Percentiles rank a stretch among this genome's conserved stretches.
Evolutionary conservation across 2,888 invertebrate genomes (phyloP).

Genomic region (Stenolophus ochropezus): DNA sequence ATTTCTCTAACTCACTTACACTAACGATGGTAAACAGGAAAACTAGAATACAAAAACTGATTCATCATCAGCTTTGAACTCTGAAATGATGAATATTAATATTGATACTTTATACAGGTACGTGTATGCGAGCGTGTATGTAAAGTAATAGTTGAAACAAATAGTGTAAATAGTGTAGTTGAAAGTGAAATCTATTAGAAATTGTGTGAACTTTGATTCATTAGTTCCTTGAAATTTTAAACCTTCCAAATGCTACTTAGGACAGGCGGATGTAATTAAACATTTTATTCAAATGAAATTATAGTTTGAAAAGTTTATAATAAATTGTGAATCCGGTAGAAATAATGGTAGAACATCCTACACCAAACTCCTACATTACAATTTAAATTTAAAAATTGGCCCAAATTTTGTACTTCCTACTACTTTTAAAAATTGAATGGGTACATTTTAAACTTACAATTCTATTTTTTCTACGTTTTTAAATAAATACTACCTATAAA

Average conservation of each 20-base stretch:
- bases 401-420: too few species aligned
- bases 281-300: too few species aligned
- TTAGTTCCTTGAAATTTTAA: background rate
- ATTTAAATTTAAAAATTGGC: too few species aligned
- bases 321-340: too few species aligned
- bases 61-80: background rate
- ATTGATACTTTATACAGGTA: background rate
- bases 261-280: background rate
- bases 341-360: too few species aligned
- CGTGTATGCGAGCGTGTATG: too few species aligned
- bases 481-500: too few species aligned
- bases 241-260: background rate
- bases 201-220: background rate
- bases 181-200: background rate
- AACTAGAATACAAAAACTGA: background rate
- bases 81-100: background rate
- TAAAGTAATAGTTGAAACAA: background rate
- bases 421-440: too few species aligned
- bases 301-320: too few species aligned
- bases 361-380: too few species aligned
- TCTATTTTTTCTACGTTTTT: too few species aligned
- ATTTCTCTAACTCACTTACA: background rate
- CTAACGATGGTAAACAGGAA: background rate
- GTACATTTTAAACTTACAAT: too few species aligned
- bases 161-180: background rate